Conservation (phyloP, 2,888 invertebrate genomes). For the Lasioglossum leucozonium region DNA sequence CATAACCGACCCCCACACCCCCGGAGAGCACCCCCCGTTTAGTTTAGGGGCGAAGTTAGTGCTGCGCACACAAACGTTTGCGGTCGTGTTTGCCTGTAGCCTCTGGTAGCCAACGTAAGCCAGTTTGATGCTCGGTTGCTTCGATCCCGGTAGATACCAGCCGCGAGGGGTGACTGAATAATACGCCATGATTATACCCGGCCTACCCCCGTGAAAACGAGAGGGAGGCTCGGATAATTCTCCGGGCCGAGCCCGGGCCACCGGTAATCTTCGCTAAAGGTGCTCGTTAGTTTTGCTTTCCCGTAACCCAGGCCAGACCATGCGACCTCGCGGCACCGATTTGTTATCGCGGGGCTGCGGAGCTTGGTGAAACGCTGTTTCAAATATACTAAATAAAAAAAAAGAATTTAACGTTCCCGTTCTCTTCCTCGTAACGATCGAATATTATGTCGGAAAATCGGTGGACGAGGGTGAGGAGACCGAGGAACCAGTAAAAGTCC, state of each 20-base stretch:
- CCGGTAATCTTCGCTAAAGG: conserved; percentile 57
- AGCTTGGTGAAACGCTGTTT: too few species aligned
- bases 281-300: conserved; percentile 62
- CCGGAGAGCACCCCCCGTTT: conserved; percentile 40
- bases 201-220: conserved; percentile 60
- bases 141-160: conserved; percentile 78
- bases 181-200: conserved; percentile 74
- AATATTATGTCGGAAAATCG: too few species aligned
- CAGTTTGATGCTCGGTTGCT: conserved; percentile 82
- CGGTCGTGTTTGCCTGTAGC: conserved; percentile 73
- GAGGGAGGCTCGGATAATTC: conserved; percentile 60
- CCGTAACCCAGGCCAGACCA: not conserved
- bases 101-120: conserved; percentile 78
- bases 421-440: too few species aligned
- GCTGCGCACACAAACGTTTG: conserved; percentile 75
- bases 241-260: conserved; percentile 37
- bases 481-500: not conserved
- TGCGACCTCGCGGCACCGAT: not conserved
- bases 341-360: not conserved
- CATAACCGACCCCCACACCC: not conserved
- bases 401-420: too few species aligned
- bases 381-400: too few species aligned
- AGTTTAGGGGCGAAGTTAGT: conserved; percentile 69
- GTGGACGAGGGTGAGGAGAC: not conserved
- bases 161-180: conserved; percentile 72